phyloP scores from a whole-genome alignment of 2,888 invertebrate genomes.

The Ectemnius lituratus region DNA sequence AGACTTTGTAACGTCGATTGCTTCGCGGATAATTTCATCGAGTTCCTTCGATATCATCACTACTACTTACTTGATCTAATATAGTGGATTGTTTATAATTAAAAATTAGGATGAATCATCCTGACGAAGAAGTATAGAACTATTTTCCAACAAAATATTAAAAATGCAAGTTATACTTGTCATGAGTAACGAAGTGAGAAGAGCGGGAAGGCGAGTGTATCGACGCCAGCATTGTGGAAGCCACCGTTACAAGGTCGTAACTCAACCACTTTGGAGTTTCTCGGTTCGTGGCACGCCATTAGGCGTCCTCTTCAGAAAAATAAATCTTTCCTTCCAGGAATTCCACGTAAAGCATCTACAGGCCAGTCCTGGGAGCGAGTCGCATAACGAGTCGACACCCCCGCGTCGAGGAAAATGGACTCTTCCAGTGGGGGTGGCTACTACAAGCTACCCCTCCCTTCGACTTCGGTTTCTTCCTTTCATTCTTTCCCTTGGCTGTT shows the following conservation, averaged over 20 bases:
- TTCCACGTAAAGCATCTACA: constrained; percentile 48
- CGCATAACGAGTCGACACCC: constrained; percentile 55
- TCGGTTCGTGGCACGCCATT: constrained; percentile 70
- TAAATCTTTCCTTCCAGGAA: constrained; percentile 75
- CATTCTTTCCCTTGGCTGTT: constrained; percentile 15
- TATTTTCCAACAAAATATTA: constrained; percentile 22
- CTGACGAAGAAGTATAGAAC: no score
- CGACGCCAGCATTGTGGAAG: constrained; percentile 64
- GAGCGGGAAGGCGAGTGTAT: constrained; percentile 43
- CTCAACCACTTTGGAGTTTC: constrained; percentile 72
- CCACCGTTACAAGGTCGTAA: constrained; percentile 73
- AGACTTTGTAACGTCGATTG: constrained; percentile 40
- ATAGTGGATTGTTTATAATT: no score
- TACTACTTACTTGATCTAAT: no score
- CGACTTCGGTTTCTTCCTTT: constrained; percentile 10
- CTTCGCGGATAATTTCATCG: constrained; percentile 45
- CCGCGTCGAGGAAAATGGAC: constrained; percentile 59
- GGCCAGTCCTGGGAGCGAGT: constrained; percentile 40
- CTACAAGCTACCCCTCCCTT: constrained; percentile 38
- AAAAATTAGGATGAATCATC: no score
- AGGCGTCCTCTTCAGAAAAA: constrained; percentile 74
- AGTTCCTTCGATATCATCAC: constrained; percentile 35
- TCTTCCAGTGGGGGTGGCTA: constrained; percentile 56
- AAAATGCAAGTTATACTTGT: constrained; percentile 11
- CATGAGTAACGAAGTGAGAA: constrained; percentile 1